Evolutionary conservation across 2,113 vertebrate genomes (phyloP).

Genomic region (Chionomys nivalis): DNA sequence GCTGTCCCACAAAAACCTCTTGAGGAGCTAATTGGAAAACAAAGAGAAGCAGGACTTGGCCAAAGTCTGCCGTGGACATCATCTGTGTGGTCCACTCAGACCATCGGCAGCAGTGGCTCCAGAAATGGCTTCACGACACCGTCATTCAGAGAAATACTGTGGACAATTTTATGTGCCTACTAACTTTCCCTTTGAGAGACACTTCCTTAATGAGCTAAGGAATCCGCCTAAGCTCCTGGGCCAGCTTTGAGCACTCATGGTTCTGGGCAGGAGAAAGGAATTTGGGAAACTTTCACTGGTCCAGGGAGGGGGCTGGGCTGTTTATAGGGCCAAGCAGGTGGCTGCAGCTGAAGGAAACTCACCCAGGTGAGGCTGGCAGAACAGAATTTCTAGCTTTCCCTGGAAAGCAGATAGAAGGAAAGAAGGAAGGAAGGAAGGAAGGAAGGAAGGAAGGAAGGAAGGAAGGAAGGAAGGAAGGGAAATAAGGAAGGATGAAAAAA

Average conservation of each 20-base stretch:
- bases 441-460: no score
- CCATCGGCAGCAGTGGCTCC: background rate
- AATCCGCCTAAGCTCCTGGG: background rate
- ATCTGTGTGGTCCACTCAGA: background rate
- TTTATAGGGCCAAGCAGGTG: background rate
- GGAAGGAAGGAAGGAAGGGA: no score
- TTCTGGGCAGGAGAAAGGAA: background rate
- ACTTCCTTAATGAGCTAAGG: background rate
- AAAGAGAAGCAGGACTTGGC: background rate
- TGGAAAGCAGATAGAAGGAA: background rate
- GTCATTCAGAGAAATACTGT: background rate
- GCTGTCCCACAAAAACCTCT: background rate
- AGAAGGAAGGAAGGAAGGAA: no score
- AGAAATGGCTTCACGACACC: background rate
- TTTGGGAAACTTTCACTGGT: background rate
- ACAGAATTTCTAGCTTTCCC: background rate
- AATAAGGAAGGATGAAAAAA: no score
- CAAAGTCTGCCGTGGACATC: background rate
- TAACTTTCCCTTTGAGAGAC: constrained; percentile 33
- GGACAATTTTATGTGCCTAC: background rate
- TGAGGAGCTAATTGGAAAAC: background rate
- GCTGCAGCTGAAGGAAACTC: background rate
- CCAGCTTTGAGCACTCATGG: background rate
- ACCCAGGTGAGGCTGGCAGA: background rate
- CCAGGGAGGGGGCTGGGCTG: no score